A percentile compares a stretch with the other conserved stretches of the same genome.
These are phyloP conservation scores for Drosophila virilis DNA, from an alignment of 1,140 invertebrate species.

Conservation along the genomic window DNA sequence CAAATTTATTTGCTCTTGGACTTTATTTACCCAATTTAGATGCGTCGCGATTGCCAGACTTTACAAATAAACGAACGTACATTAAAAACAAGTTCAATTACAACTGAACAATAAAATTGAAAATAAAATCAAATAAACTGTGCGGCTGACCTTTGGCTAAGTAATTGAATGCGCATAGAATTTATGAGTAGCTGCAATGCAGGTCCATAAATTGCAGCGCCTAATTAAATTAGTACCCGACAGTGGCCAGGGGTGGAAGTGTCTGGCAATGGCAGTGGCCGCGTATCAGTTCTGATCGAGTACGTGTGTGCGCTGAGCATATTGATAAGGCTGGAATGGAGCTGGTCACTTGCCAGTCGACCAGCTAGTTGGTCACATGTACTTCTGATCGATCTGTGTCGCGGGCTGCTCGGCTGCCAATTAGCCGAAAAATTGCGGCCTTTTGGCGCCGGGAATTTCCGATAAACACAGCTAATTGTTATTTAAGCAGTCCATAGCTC, in stretches of 20 bases:
- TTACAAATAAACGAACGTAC: constrained; percentile 8
- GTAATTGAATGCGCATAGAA: constrained; percentile 70
- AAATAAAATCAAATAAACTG: constrained; percentile 57
- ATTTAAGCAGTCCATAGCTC: constrained; percentile 64
- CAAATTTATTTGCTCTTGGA: background rate
- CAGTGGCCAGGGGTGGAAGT: background rate
- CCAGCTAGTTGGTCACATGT: constrained; percentile 56
- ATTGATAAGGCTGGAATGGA: constrained; percentile 25
- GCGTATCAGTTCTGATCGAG: constrained; percentile 56
- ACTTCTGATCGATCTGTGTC: constrained; percentile 54
- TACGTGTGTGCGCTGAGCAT: constrained; percentile 53
- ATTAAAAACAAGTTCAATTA: constrained; percentile 19
- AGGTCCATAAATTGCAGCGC: constrained; percentile 67
- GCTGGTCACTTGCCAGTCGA: constrained; percentile 7
- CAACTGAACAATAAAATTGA: constrained; percentile 34
- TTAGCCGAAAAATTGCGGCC: constrained; percentile 31
- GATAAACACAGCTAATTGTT: constrained; percentile 57
- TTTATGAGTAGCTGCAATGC: constrained; percentile 60
- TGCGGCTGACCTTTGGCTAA: constrained; percentile 53
- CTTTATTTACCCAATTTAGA: constrained; percentile 24
- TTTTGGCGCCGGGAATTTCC: background rate
- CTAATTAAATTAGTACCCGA: constrained; percentile 62
- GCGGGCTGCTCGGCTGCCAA: constrained; percentile 35
- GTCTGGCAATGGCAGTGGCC: constrained; percentile 53
- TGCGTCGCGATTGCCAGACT: constrained; percentile 31